Evolutionary conservation across 2,888 invertebrate species (phyloP).

Genomic region (Campoletis raptor): DNA sequence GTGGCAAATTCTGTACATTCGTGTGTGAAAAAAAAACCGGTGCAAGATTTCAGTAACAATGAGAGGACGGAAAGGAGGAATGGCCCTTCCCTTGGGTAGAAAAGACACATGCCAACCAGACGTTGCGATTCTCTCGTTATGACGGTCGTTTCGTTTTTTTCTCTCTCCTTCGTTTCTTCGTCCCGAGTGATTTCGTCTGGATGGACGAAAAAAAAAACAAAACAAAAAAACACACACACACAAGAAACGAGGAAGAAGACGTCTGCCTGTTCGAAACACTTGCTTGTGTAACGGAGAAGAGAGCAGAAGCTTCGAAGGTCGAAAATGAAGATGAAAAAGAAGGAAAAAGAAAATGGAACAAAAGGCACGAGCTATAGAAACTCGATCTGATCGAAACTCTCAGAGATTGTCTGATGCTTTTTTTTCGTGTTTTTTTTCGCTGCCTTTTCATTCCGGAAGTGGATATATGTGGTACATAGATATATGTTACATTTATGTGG

Average conservation of each 20-base stretch:
- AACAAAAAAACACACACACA: not conserved
- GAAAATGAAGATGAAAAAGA: constrained; percentile 8
- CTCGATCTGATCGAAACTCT: constrained; percentile 36
- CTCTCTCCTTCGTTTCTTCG: not conserved
- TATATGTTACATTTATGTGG: not conserved
- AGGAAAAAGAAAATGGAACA: constrained; percentile 8
- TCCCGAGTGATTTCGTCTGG: constrained; percentile 36
- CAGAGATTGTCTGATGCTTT: not conserved
- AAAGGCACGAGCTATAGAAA: constrained; percentile 42
- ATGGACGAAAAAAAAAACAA: constrained; percentile 9
- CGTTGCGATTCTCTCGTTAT: constrained; percentile 43
- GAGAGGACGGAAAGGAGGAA: constrained; percentile 28
- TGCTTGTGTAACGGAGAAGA: constrained; percentile 28
- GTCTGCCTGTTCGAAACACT: not conserved
- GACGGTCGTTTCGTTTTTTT: constrained; percentile 8
- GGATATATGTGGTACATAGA: not conserved
- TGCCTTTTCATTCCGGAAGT: not conserved
- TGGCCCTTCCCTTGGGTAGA: constrained; percentile 4
- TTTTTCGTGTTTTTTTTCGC: not conserved
- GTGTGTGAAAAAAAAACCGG: constrained; percentile 6
- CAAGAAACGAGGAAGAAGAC: constrained; percentile 38
- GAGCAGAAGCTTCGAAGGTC: constrained; percentile 11
- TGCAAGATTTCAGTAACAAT: constrained; percentile 43
- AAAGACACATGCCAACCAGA: constrained; percentile 54
- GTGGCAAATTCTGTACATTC: constrained; percentile 24